These are phyloP conservation scores for Arizona elegans DNA, from an alignment of 2,113 vertebrate genomes.

Conservation along the genomic window DNA sequence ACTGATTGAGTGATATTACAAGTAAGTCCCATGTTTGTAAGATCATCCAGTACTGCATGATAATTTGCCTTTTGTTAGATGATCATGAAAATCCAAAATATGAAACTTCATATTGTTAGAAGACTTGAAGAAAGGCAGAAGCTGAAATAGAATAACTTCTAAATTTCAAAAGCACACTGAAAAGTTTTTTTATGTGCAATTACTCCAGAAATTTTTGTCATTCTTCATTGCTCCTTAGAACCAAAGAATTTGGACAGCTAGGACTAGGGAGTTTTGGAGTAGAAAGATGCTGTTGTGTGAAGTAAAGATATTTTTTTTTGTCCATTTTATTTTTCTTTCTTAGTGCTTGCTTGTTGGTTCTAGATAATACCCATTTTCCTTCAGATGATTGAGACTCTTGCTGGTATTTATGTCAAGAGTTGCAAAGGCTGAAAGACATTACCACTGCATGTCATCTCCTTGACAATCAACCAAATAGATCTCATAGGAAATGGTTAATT, in stretches of 20 bases:
- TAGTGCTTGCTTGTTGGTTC: constrained; percentile 67
- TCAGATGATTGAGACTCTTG: constrained; percentile 65
- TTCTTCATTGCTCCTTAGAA: constrained; percentile 66
- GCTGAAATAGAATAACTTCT: constrained; percentile 54
- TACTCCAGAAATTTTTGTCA: constrained; percentile 67
- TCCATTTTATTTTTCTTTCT: constrained; percentile 27
- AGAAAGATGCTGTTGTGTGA: constrained; percentile 65
- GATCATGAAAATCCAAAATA: constrained; percentile 10
- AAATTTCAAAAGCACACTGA: constrained; percentile 66
- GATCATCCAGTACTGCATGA: constrained; percentile 51
- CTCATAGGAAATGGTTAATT: constrained; percentile 73
- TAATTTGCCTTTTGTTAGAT: constrained; percentile 49
- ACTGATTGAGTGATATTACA: constrained; percentile 12
- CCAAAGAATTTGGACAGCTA: constrained; percentile 70
- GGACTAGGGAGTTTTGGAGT: constrained; percentile 62
- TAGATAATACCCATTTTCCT: constrained; percentile 69
- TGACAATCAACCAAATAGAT: constrained; percentile 81
- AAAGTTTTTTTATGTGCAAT: constrained; percentile 63
- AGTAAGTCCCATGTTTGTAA: constrained; percentile 33
- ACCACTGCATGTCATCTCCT: constrained; percentile 77
- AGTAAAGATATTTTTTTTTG: constrained; percentile 57
- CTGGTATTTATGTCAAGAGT: constrained; percentile 71
- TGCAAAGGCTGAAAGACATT: constrained; percentile 71
- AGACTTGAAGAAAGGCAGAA: constrained; percentile 26
- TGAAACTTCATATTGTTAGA: constrained; percentile 23